Evolutionary conservation across 2,797 vertebrate genomes (phyloP).

Genomic region (Pagetopsis macropterus): DNA sequence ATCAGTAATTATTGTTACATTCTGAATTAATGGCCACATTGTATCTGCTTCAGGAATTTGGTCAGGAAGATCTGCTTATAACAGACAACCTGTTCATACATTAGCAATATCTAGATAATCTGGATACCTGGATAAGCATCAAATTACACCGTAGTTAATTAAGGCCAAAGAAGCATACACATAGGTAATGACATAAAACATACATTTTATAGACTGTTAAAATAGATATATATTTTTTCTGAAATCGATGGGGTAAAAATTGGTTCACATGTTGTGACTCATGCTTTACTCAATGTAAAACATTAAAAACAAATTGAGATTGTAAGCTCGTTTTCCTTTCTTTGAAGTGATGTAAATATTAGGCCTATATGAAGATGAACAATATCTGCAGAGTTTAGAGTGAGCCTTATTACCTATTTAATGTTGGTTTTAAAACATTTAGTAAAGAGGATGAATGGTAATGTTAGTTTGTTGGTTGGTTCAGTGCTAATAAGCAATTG

Average conservation of each 20-base stretch:
- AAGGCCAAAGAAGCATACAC: slow-evolving; percentile 10
- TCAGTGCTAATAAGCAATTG: neutral
- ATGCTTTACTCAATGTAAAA: slow-evolving; percentile 50
- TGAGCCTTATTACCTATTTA: neutral
- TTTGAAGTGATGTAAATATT: slow-evolving; percentile 6
- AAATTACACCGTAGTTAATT: neutral
- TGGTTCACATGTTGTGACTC: slow-evolving; percentile 45
- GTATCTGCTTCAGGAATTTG: slow-evolving; percentile 20
- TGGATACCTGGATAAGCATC: slow-evolving; percentile 12
- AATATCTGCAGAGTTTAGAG: neutral
- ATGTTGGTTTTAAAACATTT: neutral
- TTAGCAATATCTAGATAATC: slow-evolving; percentile 9
- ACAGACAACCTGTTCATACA: slow-evolving; percentile 10
- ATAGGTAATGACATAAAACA: slow-evolving; percentile 23
- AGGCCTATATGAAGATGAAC: neutral
- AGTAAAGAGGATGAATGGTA: neutral
- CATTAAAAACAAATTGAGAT: slow-evolving; percentile 55
- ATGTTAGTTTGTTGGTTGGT: neutral
- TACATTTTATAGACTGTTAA: slow-evolving; percentile 47
- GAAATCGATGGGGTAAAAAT: slow-evolving; percentile 36
- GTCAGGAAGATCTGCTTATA: neutral
- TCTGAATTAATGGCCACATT: slow-evolving; percentile 21
- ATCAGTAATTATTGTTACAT: slow-evolving; percentile 23
- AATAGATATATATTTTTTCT: slow-evolving; percentile 45
- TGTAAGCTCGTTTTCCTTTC: slow-evolving; percentile 31